Conservation (phyloP, 2,113 vertebrate species). For the Pygoscelis antarcticus region DNA sequence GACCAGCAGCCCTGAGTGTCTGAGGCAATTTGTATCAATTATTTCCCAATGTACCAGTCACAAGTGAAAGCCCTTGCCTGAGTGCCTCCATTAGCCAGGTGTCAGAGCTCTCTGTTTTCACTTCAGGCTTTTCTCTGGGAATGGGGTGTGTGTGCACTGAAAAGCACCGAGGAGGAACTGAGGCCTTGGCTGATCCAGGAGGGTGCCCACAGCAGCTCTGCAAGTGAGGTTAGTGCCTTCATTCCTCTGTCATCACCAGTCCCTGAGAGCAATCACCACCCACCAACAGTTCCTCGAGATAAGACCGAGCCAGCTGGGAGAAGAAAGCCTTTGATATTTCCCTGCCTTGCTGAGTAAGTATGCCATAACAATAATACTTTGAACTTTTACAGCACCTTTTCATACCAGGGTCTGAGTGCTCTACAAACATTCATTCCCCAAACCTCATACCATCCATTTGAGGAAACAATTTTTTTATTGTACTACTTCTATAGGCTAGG, state of each 20-base stretch:
- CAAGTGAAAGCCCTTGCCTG: not conserved
- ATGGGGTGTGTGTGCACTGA: not conserved
- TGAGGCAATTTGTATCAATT: constrained; percentile 41
- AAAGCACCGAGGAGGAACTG: not conserved
- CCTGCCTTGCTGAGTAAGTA: constrained; percentile 38
- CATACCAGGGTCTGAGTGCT: constrained; percentile 54
- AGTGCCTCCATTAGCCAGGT: not conserved
- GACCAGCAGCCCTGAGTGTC: not conserved
- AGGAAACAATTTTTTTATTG: not conserved
- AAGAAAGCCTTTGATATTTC: constrained; percentile 57
- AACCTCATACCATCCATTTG: not conserved
- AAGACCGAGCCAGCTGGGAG: constrained; percentile 30
- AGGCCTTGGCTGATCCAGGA: not conserved
- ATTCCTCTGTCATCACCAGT: not conserved
- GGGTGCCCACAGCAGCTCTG: not conserved
- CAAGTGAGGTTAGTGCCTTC: not conserved
- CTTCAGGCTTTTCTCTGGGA: not conserved
- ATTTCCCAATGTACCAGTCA: not conserved
- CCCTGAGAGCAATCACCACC: constrained; percentile 47
- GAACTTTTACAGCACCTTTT: constrained; percentile 46
- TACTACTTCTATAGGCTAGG: not conserved
- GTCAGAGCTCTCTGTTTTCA: not conserved
- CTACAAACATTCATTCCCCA: constrained; percentile 22
- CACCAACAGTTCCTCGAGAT: constrained; percentile 45
- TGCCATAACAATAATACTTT: constrained; percentile 56